Evolutionary conservation across 1,140 invertebrate species (phyloP).

Genomic region (Maconellicoccus hirsutus): DNA sequence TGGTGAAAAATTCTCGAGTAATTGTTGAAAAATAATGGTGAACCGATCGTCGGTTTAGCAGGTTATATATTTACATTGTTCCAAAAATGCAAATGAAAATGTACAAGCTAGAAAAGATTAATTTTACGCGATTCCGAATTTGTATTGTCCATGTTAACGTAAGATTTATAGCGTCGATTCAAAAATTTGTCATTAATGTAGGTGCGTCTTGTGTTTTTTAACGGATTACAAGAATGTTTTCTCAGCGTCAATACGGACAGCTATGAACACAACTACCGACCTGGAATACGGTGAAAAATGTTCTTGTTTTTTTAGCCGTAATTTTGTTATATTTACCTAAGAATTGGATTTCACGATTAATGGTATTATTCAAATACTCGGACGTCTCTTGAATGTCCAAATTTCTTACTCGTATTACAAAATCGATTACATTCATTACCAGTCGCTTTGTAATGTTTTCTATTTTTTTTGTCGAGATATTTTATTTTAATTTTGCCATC

Average conservation of each 20-base stretch:
- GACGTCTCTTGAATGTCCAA: background rate
- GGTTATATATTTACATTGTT: constrained; percentile 9
- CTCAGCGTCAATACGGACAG: background rate
- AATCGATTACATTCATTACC: background rate
- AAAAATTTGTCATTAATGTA: constrained; percentile 10
- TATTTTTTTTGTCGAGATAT: background rate
- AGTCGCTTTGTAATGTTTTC: background rate
- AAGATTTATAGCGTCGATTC: background rate
- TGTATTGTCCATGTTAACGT: background rate
- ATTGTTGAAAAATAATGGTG: background rate
- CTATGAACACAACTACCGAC: background rate
- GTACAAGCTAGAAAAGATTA: background rate
- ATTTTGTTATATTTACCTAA: background rate
- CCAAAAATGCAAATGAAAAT: background rate
- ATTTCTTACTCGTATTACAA: background rate
- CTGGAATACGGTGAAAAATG: background rate
- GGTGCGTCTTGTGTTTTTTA: background rate
- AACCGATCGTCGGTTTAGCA: background rate
- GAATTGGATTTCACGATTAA: background rate
- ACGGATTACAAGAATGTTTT: background rate
- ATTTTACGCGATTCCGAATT: constrained; percentile 8
- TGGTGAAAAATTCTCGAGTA: background rate
- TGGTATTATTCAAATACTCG: background rate
- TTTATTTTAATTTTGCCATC: background rate
- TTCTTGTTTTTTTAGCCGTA: background rate